A percentile compares a stretch with the other conserved stretches of the same genome.
Evolutionary conservation across 2,888 invertebrate genomes (phyloP).

Genomic region (Paralinhomoeus sp.): DNA sequence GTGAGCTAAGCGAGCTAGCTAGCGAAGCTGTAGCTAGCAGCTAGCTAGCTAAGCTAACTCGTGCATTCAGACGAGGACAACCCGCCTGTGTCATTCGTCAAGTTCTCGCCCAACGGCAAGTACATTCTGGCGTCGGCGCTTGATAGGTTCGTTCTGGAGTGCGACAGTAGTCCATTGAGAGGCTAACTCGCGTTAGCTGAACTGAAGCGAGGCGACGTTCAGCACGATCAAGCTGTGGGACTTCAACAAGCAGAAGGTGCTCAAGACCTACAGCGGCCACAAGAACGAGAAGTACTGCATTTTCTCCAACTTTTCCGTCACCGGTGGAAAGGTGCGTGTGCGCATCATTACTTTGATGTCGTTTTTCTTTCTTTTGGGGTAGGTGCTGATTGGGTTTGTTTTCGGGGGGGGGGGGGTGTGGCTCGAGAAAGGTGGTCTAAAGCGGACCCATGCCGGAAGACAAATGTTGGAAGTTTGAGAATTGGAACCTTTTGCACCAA

Average conservation of each 20-base stretch:
- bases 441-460: no score
- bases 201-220: constrained; percentile 8
- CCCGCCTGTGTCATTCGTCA: constrained; percentile 96
- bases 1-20: constrained; percentile 21
- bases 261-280: constrained; percentile 93
- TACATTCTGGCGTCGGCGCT: constrained; percentile 92
- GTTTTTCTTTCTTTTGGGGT: neutral
- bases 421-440: no score
- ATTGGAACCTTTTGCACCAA: no score
- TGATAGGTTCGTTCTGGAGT: constrained; percentile 43
- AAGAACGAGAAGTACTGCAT: constrained; percentile 98
- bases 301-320: constrained; percentile 97
- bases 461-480: no score
- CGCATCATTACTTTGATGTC: neutral
- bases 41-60: no score
- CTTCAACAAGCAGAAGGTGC: constrained; percentile 88
- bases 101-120: constrained; percentile 98
- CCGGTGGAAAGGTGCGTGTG: constrained; percentile 68
- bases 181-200: neutral
- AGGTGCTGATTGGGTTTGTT: no score
- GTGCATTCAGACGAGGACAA: constrained; percentile 96
- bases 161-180: no score
- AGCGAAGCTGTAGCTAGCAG: no score
- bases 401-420: no score
- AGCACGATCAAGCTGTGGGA: constrained; percentile 91